Conservation (phyloP, 2,888 invertebrate genomes). For the Cephus nigrinus region DNA sequence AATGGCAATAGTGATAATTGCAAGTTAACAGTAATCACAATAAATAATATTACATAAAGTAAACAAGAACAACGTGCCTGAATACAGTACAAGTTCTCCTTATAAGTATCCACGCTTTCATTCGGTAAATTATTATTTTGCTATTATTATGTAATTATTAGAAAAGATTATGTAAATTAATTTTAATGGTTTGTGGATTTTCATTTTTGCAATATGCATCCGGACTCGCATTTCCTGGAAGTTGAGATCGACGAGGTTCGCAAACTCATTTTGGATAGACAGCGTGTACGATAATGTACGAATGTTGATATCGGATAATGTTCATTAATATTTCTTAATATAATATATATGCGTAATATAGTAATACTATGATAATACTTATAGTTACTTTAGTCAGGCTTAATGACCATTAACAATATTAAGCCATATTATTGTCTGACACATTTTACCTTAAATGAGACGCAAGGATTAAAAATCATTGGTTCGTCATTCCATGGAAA, state of each 20-base stretch:
- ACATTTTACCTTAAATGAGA: conserved; percentile 27
- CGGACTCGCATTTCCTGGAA: not conserved
- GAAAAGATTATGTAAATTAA: not conserved
- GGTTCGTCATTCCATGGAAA: not conserved
- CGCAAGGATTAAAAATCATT: conserved; percentile 1
- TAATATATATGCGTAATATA: not conserved
- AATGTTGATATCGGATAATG: not conserved
- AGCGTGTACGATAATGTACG: not conserved
- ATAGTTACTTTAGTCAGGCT: conserved; percentile 22
- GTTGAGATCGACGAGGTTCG: not conserved
- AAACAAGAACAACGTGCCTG: not conserved
- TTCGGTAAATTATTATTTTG: not conserved
- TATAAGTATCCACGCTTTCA: not conserved
- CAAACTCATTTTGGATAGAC: not conserved
- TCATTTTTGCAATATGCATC: not conserved
- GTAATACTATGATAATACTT: conserved; percentile 9
- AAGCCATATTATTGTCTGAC: conserved; percentile 40
- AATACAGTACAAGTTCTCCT: not conserved
- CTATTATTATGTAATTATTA: not conserved
- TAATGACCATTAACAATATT: conserved; percentile 22
- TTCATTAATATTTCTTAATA: not conserved
- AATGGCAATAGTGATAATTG: not conserved
- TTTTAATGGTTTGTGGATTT: not conserved
- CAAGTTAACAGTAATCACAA: not conserved
- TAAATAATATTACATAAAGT: not conserved